Evolutionary conservation across 2,888 invertebrate species (phyloP).

Genomic region (Trichacis sp.): DNA sequence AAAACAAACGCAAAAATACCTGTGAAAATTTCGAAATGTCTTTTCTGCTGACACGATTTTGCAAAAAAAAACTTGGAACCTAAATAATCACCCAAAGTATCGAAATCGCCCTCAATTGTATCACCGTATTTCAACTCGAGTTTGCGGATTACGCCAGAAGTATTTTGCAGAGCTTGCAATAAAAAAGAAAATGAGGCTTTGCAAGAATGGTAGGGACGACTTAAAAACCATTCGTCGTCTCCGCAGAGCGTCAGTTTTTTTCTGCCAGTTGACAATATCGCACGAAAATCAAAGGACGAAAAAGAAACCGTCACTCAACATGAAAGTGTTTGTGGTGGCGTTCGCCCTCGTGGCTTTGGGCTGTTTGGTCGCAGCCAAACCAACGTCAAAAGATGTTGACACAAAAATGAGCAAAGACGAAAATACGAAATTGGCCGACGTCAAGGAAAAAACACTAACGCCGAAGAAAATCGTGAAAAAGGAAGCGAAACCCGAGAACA

Average conservation of each 20-base stretch:
- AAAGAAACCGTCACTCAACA: constrained; percentile 11
- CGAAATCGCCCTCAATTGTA: background rate
- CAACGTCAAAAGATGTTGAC: background rate
- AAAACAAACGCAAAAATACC: too few species aligned
- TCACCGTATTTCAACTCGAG: background rate
- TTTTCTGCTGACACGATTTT: too few species aligned
- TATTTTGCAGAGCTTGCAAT: constrained; percentile 9
- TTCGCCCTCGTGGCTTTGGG: constrained; percentile 8
- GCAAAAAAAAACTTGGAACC: background rate
- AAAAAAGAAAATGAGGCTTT: constrained; percentile 30
- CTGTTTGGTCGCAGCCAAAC: constrained; percentile 1
- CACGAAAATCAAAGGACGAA: background rate
- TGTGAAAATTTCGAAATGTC: too few species aligned
- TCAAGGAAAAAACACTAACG: background rate
- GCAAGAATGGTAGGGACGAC: constrained; percentile 21
- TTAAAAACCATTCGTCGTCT: constrained; percentile 27
- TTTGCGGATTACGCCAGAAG: constrained; percentile 27
- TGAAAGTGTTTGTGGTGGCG: constrained; percentile 19
- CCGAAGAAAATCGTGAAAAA: background rate
- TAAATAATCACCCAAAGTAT: background rate
- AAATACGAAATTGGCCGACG: background rate
- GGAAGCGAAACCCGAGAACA: too few species aligned
- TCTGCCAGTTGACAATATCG: constrained; percentile 15
- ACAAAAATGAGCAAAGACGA: background rate
- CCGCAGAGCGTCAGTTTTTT: constrained; percentile 23